Evolutionary conservation across 1,140 invertebrate genomes (phyloP).

Genomic region (Trichonephila inaurata): DNA sequence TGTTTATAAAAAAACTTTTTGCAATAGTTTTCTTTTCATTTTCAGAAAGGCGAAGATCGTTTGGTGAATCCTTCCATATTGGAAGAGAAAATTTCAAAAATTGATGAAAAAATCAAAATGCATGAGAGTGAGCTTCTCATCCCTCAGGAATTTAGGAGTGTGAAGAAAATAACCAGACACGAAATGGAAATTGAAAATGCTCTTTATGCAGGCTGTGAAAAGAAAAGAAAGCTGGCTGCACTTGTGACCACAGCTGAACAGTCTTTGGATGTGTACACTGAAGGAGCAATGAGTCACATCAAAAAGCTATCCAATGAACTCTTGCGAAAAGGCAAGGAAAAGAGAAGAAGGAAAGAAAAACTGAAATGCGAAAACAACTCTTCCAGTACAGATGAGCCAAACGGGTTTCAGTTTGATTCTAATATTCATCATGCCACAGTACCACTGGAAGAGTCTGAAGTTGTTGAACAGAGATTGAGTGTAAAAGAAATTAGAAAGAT

Average conservation of each 20-base stretch:
- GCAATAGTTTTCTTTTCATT: background rate
- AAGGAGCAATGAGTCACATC: constrained; percentile 19
- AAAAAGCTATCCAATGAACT: constrained; percentile 65
- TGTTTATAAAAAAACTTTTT: background rate
- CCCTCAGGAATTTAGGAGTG: constrained; percentile 27
- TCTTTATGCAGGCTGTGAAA: constrained; percentile 62
- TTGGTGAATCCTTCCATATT: constrained; percentile 50
- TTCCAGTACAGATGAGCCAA: background rate
- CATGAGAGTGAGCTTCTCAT: constrained; percentile 40
- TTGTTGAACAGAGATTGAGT: constrained; percentile 79
- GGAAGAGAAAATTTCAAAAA: constrained; percentile 6
- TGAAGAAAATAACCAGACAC: constrained; percentile 71
- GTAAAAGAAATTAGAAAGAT: constrained; percentile 82
- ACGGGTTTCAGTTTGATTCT: constrained; percentile 26
- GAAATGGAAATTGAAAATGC: constrained; percentile 74
- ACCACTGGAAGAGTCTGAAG: constrained; percentile 76
- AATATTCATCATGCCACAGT: constrained; percentile 69
- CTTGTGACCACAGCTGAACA: constrained; percentile 28
- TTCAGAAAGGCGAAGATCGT: constrained; percentile 3
- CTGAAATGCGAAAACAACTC: background rate
- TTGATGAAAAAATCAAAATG: constrained; percentile 57
- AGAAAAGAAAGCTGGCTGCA: constrained; percentile 37
- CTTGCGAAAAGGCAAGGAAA: constrained; percentile 11
- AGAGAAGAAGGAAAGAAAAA: constrained; percentile 38
- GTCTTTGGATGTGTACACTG: background rate